phyloP scores from a whole-genome alignment of 2,113 vertebrate species.

The Pygathrix nemaeus region DNA sequence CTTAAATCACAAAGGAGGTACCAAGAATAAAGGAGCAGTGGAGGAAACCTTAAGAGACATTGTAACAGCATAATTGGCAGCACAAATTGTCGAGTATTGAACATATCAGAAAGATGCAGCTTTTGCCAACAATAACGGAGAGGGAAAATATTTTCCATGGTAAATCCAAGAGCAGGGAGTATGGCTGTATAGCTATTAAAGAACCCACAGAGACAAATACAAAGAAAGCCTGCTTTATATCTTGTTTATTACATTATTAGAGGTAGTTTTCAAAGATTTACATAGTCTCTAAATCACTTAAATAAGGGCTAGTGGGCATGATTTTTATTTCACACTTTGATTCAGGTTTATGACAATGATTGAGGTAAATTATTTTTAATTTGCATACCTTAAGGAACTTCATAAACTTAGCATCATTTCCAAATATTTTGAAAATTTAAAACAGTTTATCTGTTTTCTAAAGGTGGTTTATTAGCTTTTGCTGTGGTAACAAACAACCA shows the following conservation, averaged over 20 bases:
- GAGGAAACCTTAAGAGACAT: constrained; percentile 35
- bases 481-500: not conserved
- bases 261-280: constrained; percentile 14
- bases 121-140: constrained; percentile 57
- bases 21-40: constrained; percentile 35
- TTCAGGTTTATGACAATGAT: not conserved
- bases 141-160: constrained; percentile 29
- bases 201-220: not conserved
- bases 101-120: constrained; percentile 5
- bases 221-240: not conserved
- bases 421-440: not conserved
- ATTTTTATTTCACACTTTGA: constrained; percentile 25
- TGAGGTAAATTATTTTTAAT: constrained; percentile 34
- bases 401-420: not conserved
- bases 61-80: constrained; percentile 36
- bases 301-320: not conserved
- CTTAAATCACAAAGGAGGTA: constrained; percentile 45
- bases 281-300: not conserved
- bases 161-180: constrained; percentile 28
- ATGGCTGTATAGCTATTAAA: not conserved
- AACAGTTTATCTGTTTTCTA: not conserved
- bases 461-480: not conserved
- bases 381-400: not conserved
- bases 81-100: constrained; percentile 12
- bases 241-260: not conserved